These are phyloP conservation scores for Poecilobothrus nobilitatus DNA, from an alignment of 2,888 invertebrate genomes.

Conservation along the genomic window DNA sequence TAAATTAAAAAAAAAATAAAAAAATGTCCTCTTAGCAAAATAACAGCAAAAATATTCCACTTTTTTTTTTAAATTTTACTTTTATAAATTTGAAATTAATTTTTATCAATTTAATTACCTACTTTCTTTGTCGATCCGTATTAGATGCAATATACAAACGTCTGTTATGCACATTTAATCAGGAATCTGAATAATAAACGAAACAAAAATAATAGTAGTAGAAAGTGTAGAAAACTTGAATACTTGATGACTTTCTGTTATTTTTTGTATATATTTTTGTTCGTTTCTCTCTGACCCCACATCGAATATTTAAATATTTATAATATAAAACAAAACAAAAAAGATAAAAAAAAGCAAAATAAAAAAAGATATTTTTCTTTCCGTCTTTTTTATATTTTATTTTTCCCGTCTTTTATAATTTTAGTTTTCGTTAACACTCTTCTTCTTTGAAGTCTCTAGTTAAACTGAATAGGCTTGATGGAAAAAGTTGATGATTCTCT, in stretches of 20 bases:
- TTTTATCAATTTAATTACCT: constrained; percentile 6
- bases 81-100: neutral
- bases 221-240: constrained; percentile 6
- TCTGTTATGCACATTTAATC: constrained; percentile 4
- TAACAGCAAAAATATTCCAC: neutral
- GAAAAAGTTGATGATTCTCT: constrained; percentile 1
- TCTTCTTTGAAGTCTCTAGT: constrained; percentile 1
- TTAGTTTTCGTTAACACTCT: neutral
- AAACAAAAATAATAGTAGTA: constrained; percentile 2
- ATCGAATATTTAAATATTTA: neutral
- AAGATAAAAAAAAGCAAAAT: neutral
- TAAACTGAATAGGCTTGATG: neutral
- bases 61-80: neutral
- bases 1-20: neutral
- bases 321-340: neutral
- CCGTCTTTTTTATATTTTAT: neutral
- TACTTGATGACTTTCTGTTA: constrained; percentile 3
- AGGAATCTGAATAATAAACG: constrained; percentile 6
- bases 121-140: constrained; percentile 6
- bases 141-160: constrained; percentile 6
- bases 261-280: neutral
- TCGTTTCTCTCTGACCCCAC: neutral
- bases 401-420: neutral
- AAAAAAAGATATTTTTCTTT: neutral
- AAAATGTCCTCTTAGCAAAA: neutral